Base-by-base conservation (phyloP, 2,888 invertebrate species). In the Apamea monoglypha region DNA sequence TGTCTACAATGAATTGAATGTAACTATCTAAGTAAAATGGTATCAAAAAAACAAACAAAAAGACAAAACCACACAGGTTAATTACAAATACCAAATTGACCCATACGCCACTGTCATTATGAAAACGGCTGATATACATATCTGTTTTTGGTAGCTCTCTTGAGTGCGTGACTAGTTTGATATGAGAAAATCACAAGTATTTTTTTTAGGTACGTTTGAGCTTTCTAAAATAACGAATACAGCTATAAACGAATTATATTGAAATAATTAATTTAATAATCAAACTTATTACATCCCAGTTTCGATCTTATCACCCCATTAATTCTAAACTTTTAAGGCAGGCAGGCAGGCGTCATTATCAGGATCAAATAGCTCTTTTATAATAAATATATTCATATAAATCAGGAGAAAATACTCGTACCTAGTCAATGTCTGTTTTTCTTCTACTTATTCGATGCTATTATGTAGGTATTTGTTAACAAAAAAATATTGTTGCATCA, bases 41-140 rank as follows among this genome's bases (percentile, higher is more conserved):
- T 74, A 79, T 32, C 53, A 61, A 71, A 72, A 44, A 18, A 53
- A 69, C 66, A 50, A 64, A 75, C 59, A 74, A 71, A 74, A 25
- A 74, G 5, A 75, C 44, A 75, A 56, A 74, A 64, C 44, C 83
- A 82, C 68, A 72, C 67, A 59, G 59, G 63, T 87, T 87, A 87
- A 67, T 82, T 29, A 85, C 82, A 71, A 79, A 61, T 83, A 75
- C 74, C 67, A 80, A 72, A 80, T 85, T 66, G 70, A 81, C 83
- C 74, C 74, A 72, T 69, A 79, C 40, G 75, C 67, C 25, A 74
- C 71, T 73, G 74, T 80, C 74, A 72, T 83, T 74, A 79, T 72
- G 83, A 67, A 86, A 85, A 83, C 76, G 76, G 76, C 80, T 80
- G 80, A 25, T 61, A 44, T 61, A n/a, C n/a, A 36, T 47, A 25